Conservation (phyloP, 2,113 vertebrate species). For the Cercocebus atys region DNA sequence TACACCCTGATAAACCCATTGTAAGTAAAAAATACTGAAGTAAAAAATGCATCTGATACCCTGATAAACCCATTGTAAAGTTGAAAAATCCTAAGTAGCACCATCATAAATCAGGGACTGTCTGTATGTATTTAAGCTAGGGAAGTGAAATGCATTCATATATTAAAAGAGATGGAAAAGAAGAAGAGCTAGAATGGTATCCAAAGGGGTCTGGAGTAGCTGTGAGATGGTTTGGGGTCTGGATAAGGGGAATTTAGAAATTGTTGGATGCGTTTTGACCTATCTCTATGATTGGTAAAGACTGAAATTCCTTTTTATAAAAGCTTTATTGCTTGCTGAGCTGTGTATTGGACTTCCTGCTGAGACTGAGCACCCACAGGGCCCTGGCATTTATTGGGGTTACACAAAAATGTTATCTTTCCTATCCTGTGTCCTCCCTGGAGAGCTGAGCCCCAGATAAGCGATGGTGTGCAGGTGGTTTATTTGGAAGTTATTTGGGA, state of each 20-base stretch:
- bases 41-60: neutral
- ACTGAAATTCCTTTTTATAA: neutral
- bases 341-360: neutral
- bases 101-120: neutral
- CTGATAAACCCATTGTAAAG: neutral
- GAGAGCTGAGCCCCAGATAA: neutral
- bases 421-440: neutral
- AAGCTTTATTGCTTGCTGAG: neutral
- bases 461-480: neutral
- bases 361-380: neutral
- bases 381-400: neutral
- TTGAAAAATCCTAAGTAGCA: neutral
- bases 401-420: neutral
- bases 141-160: constrained; percentile 9
- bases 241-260: neutral
- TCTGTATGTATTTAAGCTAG: neutral
- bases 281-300: neutral
- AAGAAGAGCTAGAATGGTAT: neutral
- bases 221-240: neutral
- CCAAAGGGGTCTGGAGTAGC: neutral
- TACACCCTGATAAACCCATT: neutral
- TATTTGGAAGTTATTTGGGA: neutral
- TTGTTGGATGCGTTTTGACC: neutral
- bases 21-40: neutral
- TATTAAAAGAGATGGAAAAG: neutral